These are phyloP conservation scores for Oeneis ivallda DNA, from an alignment of 2,888 invertebrate species.

Conservation along the genomic window DNA sequence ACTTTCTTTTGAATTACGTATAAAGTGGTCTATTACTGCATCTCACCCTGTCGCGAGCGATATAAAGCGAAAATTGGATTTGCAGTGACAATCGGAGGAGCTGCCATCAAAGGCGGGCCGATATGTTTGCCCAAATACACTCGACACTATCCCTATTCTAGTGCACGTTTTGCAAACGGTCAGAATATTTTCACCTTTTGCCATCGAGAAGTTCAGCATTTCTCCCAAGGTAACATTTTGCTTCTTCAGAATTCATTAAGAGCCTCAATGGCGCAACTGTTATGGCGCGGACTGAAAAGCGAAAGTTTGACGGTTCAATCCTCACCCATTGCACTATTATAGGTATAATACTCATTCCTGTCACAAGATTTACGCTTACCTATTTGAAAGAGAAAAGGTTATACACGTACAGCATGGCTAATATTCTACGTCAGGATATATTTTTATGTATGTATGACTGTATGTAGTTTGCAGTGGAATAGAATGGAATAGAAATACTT, in stretches of 20 bases:
- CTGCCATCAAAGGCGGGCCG: conserved; percentile 76
- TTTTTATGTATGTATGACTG: too few species aligned
- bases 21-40: conserved; percentile 43
- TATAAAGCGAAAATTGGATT: conserved; percentile 81
- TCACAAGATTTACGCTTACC: too few species aligned
- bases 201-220: background rate
- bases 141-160: conserved; percentile 62
- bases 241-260: background rate
- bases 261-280: too few species aligned
- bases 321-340: too few species aligned
- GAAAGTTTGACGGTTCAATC: too few species aligned
- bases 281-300: too few species aligned
- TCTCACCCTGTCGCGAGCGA: conserved; percentile 68
- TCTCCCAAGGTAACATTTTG: background rate
- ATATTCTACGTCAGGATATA: too few species aligned
- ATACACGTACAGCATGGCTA: too few species aligned
- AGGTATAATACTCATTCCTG: too few species aligned
- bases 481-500: too few species aligned
- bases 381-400: too few species aligned
- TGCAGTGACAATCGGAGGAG: conserved; percentile 78
- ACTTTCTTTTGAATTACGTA: conserved; percentile 30
- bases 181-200: conserved; percentile 35
- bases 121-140: conserved; percentile 72
- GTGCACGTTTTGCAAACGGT: conserved; percentile 38
- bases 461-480: too few species aligned